Base-by-base conservation (phyloP, 2,113 vertebrate genomes). In the zebrafish (Danio rerio) region DNA sequence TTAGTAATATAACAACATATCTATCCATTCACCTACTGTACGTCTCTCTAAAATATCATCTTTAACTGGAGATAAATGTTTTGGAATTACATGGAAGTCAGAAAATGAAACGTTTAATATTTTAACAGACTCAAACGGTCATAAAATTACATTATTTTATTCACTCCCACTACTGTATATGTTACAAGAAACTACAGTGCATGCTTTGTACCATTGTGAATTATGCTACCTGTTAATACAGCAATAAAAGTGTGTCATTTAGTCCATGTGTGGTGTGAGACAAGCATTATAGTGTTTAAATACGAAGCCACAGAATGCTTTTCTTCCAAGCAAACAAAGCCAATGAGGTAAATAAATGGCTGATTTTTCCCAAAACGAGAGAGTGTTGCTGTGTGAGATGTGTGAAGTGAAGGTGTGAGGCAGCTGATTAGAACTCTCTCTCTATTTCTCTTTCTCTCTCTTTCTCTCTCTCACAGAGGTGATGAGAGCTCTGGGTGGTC, bases 401-500 rank as follows among this genome's bases (percentile, higher is more conserved):
- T 78, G 78, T 78, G 81, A 83, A 78, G 75, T 63, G 58, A 81
- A 86, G 72, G 82, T 86, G 85, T 75, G 78, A 84, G 82, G 79
- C 50, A 82, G 79, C 81, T 84, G 85, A 84, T 87, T 82, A 86
- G 50, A 70, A 80, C 45, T 58, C 50, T 65, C 3, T 65, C 75
- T 13, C 72, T n/a, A n/a, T n/a, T n/a, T 76, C 81, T 71, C 47
- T 62, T 45, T 52, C 81, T 42, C 76, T n/a, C 69, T 62, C 55
- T 80, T 75, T 72, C 9, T 61, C 55, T 69, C 72, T 71, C 73
- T 75, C 74, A 80, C 53, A 43, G 77, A 80, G 47, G 74, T 83
- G 63, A 85, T 86, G 59, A 63, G 82, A 77, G 74, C 11, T 40
- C 78, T 20, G 77, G 82, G 86, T 83, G 84, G 88, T 86, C 82